phyloP scores from a whole-genome alignment of 2,888 invertebrate species.

The Heliconius ismenius region DNA sequence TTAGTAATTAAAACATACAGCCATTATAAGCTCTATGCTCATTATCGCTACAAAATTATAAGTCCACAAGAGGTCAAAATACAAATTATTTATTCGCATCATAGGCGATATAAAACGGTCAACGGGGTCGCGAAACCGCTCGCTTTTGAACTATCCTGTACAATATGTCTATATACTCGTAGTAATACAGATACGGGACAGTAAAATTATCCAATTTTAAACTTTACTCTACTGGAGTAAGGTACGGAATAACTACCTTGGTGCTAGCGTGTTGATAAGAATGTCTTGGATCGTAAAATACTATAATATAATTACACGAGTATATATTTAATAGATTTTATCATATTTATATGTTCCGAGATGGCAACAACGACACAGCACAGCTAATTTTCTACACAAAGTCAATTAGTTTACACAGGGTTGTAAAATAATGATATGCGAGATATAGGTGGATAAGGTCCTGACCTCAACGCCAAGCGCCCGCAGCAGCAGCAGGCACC shows the following conservation, averaged over 20 bases:
- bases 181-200: background rate
- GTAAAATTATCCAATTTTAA: background rate
- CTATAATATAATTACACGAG: background rate
- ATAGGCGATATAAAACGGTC: slow-evolving; percentile 26
- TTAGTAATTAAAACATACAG: too few relatives aligned
- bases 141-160: background rate
- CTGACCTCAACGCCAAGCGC: slow-evolving; percentile 81
- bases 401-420: too few relatives aligned
- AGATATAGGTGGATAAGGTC: too few relatives aligned
- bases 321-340: background rate
- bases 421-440: background rate
- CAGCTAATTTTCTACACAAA: too few relatives aligned
- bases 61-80: slow-evolving; percentile 15
- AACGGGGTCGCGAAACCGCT: slow-evolving; percentile 38
- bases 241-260: background rate
- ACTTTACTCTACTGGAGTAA: background rate
- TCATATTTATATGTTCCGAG: background rate
- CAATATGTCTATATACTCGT: background rate
- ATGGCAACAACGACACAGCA: too few relatives aligned
- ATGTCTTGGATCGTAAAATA: slow-evolving; percentile 14
- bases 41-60: slow-evolving; percentile 4
- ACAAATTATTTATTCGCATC: slow-evolving; percentile 14
- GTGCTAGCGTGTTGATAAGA: background rate
- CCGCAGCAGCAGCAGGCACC: slow-evolving; percentile 81
- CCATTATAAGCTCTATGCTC: too few relatives aligned